phyloP scores from a whole-genome alignment of 2,888 invertebrate species.

The Ectropis crepuscularia region DNA sequence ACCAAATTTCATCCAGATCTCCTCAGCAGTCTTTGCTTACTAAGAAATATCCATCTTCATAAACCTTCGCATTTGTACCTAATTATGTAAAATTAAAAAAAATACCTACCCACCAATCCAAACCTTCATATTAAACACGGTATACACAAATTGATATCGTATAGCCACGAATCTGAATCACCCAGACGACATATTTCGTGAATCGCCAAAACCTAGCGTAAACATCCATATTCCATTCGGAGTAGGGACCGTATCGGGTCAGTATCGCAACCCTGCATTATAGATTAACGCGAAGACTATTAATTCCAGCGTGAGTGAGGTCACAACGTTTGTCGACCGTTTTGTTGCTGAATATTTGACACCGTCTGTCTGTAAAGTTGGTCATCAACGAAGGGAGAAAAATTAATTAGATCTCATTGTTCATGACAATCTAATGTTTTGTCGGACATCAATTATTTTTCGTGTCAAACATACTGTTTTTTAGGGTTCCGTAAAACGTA shows the following conservation, averaged over 20 bases:
- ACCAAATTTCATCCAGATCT: no score
- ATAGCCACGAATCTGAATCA: not conserved
- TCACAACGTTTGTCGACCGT: conserved; percentile 36
- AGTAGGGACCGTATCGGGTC: conserved; percentile 28
- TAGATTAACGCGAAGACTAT: conserved; percentile 43
- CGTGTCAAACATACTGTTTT: no score
- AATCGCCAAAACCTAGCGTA: not conserved
- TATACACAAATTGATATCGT: not conserved
- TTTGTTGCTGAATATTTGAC: conserved; percentile 33
- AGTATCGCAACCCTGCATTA: conserved; percentile 41
- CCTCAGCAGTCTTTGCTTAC: no score
- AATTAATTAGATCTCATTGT: not conserved
- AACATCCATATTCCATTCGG: not conserved
- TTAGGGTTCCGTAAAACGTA: no score
- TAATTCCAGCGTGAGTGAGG: conserved; percentile 39
- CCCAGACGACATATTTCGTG: no score
- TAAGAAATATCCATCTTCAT: no score
- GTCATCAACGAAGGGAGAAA: not conserved
- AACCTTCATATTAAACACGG: no score
- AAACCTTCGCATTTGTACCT: no score
- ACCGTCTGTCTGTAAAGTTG: conserved; percentile 3
- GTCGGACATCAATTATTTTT: not conserved
- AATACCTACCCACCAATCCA: no score
- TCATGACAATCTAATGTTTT: not conserved
- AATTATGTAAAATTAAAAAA: no score